Conservation (phyloP, 2,888 invertebrate species). For the Phrixothrix hirtus region DNA sequence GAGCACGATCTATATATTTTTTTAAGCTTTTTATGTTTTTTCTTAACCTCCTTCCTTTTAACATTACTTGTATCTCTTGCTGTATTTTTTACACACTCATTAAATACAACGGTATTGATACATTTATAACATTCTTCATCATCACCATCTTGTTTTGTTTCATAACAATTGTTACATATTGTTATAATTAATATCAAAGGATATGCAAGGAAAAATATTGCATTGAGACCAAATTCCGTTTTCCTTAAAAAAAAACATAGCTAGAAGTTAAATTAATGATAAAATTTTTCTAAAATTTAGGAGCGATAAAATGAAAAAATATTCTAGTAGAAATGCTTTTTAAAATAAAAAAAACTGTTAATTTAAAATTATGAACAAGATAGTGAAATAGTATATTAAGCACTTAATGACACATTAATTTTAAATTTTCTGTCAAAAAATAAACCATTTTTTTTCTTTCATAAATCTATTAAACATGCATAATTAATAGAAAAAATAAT, state of each 20-base stretch:
- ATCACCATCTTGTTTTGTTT: conserved; percentile 42
- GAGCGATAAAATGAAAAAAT: not conserved
- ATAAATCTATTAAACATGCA: too few species aligned
- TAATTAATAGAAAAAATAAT: too few species aligned
- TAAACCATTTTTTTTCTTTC: too few species aligned
- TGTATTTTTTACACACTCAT: conserved; percentile 10
- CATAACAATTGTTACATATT: conserved; percentile 47
- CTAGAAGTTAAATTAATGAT: not conserved
- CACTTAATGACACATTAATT: too few species aligned
- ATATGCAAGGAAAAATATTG: conserved; percentile 57
- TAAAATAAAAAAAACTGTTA: too few species aligned
- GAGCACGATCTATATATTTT: conserved; percentile 33
- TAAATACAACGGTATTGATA: conserved; percentile 37
- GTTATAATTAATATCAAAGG: conserved; percentile 51
- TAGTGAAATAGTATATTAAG: too few species aligned
- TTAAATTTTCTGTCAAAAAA: too few species aligned
- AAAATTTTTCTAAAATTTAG: not conserved
- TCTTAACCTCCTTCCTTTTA: not conserved
- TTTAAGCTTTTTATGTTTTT: not conserved
- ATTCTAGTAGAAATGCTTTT: not conserved
- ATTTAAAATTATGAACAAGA: too few species aligned
- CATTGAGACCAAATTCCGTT: conserved; percentile 56
- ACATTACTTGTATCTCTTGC: too few species aligned
- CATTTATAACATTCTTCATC: conserved; percentile 31
- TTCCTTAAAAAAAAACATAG: conserved; percentile 44